Evolutionary conservation across 2,888 invertebrate species (phyloP).

Genomic region (Tenthredo livida): DNA sequence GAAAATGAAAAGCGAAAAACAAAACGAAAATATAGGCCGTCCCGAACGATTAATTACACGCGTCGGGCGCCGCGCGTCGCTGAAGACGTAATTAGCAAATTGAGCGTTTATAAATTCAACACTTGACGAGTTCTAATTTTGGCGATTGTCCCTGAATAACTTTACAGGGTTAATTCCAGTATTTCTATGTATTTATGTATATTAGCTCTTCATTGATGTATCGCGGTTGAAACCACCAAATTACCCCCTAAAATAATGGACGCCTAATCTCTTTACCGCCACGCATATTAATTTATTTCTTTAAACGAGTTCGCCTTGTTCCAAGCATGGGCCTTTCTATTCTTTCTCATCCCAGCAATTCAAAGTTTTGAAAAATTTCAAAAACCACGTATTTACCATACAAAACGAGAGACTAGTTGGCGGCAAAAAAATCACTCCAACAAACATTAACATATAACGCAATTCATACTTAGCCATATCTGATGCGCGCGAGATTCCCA

Average conservation of each 20-base stretch:
- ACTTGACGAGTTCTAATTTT: conserved; percentile 50
- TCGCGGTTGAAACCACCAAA: conserved; percentile 51
- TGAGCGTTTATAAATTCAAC: conserved; percentile 48
- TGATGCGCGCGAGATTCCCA: conserved; percentile 53
- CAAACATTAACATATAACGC: not conserved
- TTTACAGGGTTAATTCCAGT: conserved; percentile 50
- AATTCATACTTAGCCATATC: not conserved
- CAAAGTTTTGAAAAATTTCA: not conserved
- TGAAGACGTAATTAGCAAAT: conserved; percentile 44
- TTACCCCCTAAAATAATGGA: conserved; percentile 55
- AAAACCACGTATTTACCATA: not conserved
- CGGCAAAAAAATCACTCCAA: not conserved
- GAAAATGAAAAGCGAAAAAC: conserved; percentile 33
- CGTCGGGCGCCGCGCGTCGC: conserved; percentile 24
- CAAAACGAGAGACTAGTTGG: not conserved
- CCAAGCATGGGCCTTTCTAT: not conserved
- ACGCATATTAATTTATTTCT: conserved; percentile 45
- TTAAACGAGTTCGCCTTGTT: conserved; percentile 47
- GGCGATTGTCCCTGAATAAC: conserved; percentile 47
- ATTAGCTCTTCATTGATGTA: conserved; percentile 54
- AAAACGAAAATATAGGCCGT: conserved; percentile 47
- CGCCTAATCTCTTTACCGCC: conserved; percentile 46
- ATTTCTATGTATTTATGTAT: conserved; percentile 61
- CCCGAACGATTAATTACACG: conserved; percentile 49
- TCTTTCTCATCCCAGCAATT: not conserved